These are phyloP conservation scores for Chaitophorus viminalis DNA, from an alignment of 2,888 invertebrate genomes.

Conservation along the genomic window DNA sequence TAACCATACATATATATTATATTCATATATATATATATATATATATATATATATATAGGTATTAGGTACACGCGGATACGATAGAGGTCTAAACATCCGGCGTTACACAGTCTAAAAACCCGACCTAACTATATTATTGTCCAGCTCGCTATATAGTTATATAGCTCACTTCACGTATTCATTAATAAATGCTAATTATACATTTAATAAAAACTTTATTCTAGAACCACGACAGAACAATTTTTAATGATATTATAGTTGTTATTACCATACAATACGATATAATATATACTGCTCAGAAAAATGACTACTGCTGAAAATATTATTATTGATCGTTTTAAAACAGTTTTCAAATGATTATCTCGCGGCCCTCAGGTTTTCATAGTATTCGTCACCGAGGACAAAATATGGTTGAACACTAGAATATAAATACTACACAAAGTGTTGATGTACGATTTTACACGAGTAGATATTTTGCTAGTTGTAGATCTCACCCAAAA, in stretches of 20 bases:
- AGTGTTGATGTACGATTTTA: too few species aligned
- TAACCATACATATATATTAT: too few species aligned
- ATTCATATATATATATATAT: too few species aligned
- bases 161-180: not conserved
- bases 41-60: not conserved
- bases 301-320: not conserved
- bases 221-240: not conserved
- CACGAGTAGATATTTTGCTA: too few species aligned
- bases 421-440: too few species aligned
- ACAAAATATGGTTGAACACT: not conserved
- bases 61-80: slow-evolving; percentile 15
- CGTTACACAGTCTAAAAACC: slow-evolving; percentile 19
- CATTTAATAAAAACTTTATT: slow-evolving; percentile 7
- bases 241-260: not conserved
- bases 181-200: slow-evolving; percentile 41
- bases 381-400: not conserved
- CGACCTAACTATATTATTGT: slow-evolving; percentile 42
- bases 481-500: too few species aligned
- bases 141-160: slow-evolving; percentile 37
- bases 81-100: slow-evolving; percentile 60
- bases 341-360: not conserved
- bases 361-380: not conserved
- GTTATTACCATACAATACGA: slow-evolving; percentile 52
- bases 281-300: not conserved
- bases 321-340: not conserved